These are phyloP conservation scores for Prolemur simus DNA, from an alignment of 2,113 vertebrate genomes.

Conservation along the genomic window DNA sequence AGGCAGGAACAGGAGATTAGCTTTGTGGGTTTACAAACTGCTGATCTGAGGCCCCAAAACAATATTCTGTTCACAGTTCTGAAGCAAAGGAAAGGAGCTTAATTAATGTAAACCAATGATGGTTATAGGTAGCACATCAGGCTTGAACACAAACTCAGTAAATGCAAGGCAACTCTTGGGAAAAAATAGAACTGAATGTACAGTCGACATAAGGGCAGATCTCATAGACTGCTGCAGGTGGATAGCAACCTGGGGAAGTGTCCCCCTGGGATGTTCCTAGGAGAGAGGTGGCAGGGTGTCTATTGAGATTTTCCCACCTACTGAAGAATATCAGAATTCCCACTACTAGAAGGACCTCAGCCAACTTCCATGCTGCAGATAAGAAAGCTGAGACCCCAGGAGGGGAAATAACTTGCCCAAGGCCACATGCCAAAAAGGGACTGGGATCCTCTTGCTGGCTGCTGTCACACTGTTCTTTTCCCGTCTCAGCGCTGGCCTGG, in stretches of 20 bases:
- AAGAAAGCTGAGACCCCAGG: neutral
- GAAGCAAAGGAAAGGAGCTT: neutral
- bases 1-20: neutral
- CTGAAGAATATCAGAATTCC: neutral
- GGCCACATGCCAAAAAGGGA: neutral
- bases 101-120: neutral
- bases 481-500: neutral
- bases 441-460: neutral
- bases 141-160: neutral
- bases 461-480: accelerated
- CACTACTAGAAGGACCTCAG: neutral
- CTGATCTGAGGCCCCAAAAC: neutral
- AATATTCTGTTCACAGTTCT: neutral
- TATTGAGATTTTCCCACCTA: neutral
- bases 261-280: accelerated
- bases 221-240: neutral
- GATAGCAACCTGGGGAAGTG: neutral
- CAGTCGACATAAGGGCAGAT: neutral
- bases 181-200: neutral
- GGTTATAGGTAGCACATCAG: neutral
- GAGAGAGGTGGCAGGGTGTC: neutral
- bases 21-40: neutral
- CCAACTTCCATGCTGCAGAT: neutral
- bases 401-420: neutral
- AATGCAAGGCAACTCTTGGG: neutral